Conservation (phyloP, 2,113 vertebrate species). For the Trochalopteron elliotii region DNA sequence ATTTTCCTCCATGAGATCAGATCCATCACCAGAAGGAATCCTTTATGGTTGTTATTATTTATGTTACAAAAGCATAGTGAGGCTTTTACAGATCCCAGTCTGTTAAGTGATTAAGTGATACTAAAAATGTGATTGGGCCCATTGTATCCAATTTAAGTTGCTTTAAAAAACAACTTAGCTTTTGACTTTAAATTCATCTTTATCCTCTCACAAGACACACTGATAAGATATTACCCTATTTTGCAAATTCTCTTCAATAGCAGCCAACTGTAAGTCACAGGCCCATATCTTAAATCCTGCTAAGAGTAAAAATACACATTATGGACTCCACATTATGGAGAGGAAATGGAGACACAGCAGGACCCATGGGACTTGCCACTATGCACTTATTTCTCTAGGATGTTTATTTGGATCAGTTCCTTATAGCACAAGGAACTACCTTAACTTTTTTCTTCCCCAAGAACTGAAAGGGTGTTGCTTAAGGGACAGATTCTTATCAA, state of each 20-base stretch:
- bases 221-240: background rate
- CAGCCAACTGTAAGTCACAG: background rate
- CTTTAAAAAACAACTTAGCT: background rate
- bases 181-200: background rate
- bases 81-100: background rate
- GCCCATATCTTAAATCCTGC: background rate
- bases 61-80: background rate
- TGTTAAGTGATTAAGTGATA: background rate
- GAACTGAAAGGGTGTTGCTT: background rate
- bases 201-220: background rate
- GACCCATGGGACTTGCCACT: background rate
- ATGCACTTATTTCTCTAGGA: background rate
- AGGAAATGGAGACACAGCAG: background rate
- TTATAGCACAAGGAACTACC: background rate
- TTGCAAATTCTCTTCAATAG: background rate
- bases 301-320: background rate
- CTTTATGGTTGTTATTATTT: background rate
- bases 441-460: background rate
- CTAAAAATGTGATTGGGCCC: background rate
- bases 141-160: background rate
- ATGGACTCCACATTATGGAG: background rate
- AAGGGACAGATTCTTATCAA: background rate
- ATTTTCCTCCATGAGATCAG: background rate
- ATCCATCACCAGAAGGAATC: background rate
- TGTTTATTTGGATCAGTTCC: background rate